A percentile compares a stretch with the other conserved stretches of the same genome.
Conservation (phyloP, 2,888 invertebrate genomes). For the Leptogaster cylindrica region DNA sequence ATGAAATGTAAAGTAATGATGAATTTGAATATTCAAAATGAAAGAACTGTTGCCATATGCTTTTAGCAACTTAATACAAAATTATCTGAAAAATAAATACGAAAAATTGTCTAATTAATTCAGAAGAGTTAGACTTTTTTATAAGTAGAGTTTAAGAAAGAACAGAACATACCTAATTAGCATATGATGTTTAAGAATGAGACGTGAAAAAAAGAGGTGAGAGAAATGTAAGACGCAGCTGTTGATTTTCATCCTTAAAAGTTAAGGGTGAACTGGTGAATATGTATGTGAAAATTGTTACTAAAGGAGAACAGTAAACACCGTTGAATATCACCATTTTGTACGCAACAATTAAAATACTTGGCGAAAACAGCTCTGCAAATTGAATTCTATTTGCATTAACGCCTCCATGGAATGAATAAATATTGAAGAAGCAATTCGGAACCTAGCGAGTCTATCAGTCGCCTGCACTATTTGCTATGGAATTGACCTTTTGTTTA, state of each 20-base stretch:
- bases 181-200: too few species aligned
- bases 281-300: constrained; percentile 6
- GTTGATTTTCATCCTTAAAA: constrained; percentile 1
- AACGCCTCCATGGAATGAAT: not conserved
- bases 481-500: constrained; percentile 10
- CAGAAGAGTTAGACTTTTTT: too few species aligned
- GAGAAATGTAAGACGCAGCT: constrained; percentile 2
- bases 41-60: too few species aligned
- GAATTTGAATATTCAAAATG: too few species aligned
- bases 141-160: too few species aligned
- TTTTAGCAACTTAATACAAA: too few species aligned
- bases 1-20: too few species aligned
- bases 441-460: constrained; percentile 9
- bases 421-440: constrained; percentile 25
- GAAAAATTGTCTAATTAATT: constrained; percentile 12
- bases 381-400: not conserved
- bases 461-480: constrained; percentile 23
- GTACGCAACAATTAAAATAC: not conserved
- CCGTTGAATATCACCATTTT: not conserved
- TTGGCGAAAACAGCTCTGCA: not conserved
- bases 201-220: too few species aligned
- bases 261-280: not conserved
- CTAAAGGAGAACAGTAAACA: constrained; percentile 12
- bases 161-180: too few species aligned
- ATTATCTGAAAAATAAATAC: constrained; percentile 7